Percentiles rank a stretch among this genome's conserved stretches.
Evolutionary conservation across 1,140 invertebrate species (phyloP).

Genomic region (Aphaenogaster ashmeadi): DNA sequence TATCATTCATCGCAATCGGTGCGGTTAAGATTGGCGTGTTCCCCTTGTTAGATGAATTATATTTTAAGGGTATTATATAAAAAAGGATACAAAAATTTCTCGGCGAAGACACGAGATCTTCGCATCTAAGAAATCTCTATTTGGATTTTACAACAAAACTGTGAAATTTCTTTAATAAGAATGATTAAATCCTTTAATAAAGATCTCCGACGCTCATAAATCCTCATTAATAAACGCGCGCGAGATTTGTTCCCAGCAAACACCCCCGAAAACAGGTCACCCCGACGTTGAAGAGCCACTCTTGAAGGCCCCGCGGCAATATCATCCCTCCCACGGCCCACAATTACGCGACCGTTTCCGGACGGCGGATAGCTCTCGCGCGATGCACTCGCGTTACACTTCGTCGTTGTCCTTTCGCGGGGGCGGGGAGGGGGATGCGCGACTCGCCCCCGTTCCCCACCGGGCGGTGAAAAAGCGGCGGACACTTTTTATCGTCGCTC

Average conservation of each 20-base stretch:
- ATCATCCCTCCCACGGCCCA: neutral
- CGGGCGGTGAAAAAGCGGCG: slow-evolving; percentile 82
- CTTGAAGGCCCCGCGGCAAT: slow-evolving; percentile 48
- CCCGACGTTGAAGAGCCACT: slow-evolving; percentile 37
- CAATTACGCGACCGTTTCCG: slow-evolving; percentile 52
- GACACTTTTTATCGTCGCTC: slow-evolving; percentile 82
- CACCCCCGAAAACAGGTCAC: slow-evolving; percentile 43
- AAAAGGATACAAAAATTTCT: neutral
- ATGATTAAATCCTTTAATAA: slow-evolving; percentile 11
- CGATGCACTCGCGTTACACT: slow-evolving; percentile 46
- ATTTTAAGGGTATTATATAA: neutral
- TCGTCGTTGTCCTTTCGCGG: slow-evolving; percentile 37
- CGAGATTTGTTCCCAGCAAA: slow-evolving; percentile 43
- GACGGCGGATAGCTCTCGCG: slow-evolving; percentile 16
- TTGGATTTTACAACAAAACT: no score
- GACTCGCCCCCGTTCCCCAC: slow-evolving; percentile 22
- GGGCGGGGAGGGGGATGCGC: no score
- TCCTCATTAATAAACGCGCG: slow-evolving; percentile 50
- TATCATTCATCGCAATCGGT: no score
- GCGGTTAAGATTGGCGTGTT: no score
- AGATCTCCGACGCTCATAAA: neutral
- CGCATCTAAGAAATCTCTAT: neutral
- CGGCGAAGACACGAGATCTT: neutral
- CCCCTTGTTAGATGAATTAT: neutral
- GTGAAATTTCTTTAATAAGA: neutral